These are phyloP conservation scores for Dolichallabes microphthalmus DNA, from an alignment of 2,113 vertebrate species.

Conservation along the genomic window DNA sequence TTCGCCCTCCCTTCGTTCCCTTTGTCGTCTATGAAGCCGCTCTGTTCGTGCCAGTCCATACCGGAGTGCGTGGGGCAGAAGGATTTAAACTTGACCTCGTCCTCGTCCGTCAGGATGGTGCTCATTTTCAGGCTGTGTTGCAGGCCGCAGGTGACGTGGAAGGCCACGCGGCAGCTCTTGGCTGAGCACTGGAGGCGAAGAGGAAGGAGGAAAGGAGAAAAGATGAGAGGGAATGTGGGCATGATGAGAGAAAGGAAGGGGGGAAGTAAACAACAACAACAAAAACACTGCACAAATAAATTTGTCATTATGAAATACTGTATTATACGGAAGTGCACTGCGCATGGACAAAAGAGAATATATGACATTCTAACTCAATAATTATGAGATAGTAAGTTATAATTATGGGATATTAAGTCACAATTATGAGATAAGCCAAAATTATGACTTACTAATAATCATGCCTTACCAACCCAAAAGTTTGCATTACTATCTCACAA, in stretches of 20 bases:
- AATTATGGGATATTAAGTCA: too few relatives aligned
- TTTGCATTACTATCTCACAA: too few relatives aligned
- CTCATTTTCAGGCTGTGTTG: slow-evolving; percentile 89
- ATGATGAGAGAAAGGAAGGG: not conserved
- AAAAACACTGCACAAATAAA: not conserved
- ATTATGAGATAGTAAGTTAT: too few relatives aligned
- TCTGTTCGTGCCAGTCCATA: slow-evolving; percentile 55
- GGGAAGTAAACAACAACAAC: too few relatives aligned
- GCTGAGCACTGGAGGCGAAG: slow-evolving; percentile 84
- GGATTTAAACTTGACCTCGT: slow-evolving; percentile 97
- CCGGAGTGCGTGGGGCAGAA: slow-evolving; percentile 92
- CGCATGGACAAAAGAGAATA: too few relatives aligned
- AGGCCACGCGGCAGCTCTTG: slow-evolving; percentile 92
- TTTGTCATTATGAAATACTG: not conserved
- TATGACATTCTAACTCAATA: too few relatives aligned
- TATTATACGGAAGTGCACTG: too few relatives aligned
- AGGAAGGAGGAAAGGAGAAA: not conserved
- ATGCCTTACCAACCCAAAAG: too few relatives aligned
- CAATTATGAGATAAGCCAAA: too few relatives aligned
- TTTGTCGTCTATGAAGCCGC: slow-evolving; percentile 50
- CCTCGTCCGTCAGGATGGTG: slow-evolving; percentile 88
- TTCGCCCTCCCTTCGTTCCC: slow-evolving; percentile 56
- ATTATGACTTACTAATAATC: too few relatives aligned
- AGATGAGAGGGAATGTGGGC: not conserved
- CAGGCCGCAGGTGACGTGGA: slow-evolving; percentile 94